Evolutionary conservation across 2,113 vertebrate genomes (phyloP).

Genomic region (Thunnus thynnus): DNA sequence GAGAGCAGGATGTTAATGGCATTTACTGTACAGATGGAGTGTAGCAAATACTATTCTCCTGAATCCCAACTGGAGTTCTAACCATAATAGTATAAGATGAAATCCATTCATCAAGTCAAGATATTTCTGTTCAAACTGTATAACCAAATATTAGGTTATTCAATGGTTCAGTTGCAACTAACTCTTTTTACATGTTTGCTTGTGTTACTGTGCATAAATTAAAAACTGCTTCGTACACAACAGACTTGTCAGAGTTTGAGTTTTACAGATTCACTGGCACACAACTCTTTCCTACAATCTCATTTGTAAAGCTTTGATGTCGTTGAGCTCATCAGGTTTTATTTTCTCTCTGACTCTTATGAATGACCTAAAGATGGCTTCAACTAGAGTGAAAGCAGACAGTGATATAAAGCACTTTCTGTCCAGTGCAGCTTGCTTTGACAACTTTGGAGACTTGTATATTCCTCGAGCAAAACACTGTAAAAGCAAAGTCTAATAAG

Average conservation of each 20-base stretch:
- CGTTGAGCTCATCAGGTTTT: background rate
- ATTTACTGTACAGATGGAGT: constrained; percentile 71
- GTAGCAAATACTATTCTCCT: constrained; percentile 49
- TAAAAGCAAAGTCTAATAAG: constrained; percentile 24
- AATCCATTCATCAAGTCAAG: constrained; percentile 56
- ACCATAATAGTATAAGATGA: constrained; percentile 55
- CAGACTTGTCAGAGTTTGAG: constrained; percentile 60
- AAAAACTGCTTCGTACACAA: constrained; percentile 84
- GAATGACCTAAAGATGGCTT: constrained; percentile 8
- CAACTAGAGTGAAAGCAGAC: background rate
- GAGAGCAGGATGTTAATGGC: constrained; percentile 59
- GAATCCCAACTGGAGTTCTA: constrained; percentile 53
- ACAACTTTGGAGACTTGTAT: constrained; percentile 53
- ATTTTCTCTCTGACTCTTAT: background rate
- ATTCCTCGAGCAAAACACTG: constrained; percentile 34
- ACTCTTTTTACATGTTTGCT: constrained; percentile 85
- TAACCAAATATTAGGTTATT: constrained; percentile 72
- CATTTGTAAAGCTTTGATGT: constrained; percentile 6
- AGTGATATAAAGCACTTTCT: constrained; percentile 2
- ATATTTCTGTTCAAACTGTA: constrained; percentile 66
- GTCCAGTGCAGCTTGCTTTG: constrained; percentile 23
- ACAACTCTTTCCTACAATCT: background rate
- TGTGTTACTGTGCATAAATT: constrained; percentile 88
- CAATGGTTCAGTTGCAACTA: constrained; percentile 79
- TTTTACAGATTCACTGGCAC: constrained; percentile 11